Conservation (phyloP, 2,113 vertebrate genomes). For the Bombycilla garrulus region DNA sequence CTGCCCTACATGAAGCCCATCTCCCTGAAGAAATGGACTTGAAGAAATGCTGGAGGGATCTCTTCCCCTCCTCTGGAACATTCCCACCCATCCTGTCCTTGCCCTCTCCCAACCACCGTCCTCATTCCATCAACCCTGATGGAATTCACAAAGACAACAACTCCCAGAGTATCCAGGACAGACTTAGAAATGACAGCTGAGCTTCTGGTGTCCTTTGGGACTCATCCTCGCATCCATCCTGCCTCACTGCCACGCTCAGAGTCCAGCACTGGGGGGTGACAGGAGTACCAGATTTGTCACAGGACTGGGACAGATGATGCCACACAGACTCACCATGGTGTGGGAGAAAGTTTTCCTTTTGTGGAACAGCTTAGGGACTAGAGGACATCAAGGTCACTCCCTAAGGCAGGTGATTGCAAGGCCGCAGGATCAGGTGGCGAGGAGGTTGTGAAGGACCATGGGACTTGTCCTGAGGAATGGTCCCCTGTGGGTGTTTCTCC, state of each 20-base stretch:
- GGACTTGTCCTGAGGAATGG: background rate
- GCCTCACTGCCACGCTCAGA: background rate
- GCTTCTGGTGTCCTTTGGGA: background rate
- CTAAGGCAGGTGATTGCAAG: background rate
- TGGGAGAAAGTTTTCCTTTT: background rate
- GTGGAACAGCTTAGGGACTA: background rate
- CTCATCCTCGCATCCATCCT: background rate
- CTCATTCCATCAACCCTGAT: accelerated
- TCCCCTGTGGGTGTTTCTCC: background rate
- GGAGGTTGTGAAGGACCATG: accelerated
- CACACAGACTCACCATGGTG: background rate
- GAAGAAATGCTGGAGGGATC: background rate
- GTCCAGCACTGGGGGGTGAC: background rate
- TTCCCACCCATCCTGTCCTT: background rate
- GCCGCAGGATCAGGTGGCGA: background rate
- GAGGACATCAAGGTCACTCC: background rate
- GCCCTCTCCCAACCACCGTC: background rate
- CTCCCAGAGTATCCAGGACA: slow-evolving; percentile 7
- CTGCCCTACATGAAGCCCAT: background rate
- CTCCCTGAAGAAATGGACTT: background rate
- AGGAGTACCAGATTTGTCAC: background rate
- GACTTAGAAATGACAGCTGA: slow-evolving; percentile 60
- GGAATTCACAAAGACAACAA: slow-evolving; percentile 14
- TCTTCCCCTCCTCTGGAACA: background rate
- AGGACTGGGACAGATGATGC: background rate